Evolutionary conservation across 2,888 invertebrate species (phyloP), one percentile per base, ranked within the genome.

Genomic region (Andrena minutula): DNA sequence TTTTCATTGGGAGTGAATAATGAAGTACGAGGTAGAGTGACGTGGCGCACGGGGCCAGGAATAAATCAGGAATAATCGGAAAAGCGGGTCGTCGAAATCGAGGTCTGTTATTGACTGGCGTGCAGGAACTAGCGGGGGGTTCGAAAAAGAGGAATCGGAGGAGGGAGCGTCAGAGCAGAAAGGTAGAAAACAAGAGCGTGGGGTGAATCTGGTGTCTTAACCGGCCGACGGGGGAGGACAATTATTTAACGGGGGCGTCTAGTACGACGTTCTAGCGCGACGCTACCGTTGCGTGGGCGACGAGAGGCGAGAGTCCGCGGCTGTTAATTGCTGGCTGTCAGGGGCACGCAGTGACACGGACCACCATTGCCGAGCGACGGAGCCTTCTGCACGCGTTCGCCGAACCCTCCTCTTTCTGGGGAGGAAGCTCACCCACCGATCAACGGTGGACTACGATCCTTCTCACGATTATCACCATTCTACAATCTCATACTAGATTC

Each of bases 251-350:
- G 84, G 90, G 56, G 86, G 85, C 88, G 90, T 88, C 90, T 90
- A 90, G 87, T 79, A 79, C 79, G 82, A 71, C 85, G 85, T 75
- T 84, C 82, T 80, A 82, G 79, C 75, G 72, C 81, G 76, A 75
- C 70, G 79, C 64, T 75, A 79, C 63, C 73, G 83, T 82, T 78
- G 68, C 83, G 72, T 78, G 61, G 41, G 5, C 61, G 53, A 82
- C 56, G 77, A 82, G 90, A 91, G 89, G 90, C 91, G 90, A 92
- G 90, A 92, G 91, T 91, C 92, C 92, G 91, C 89, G 89, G 90
- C 93, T 91, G 93, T 94, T 94, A 94, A 94, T 94, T 94, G 93
- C 92, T 83, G 91, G 89, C 94, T 94, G 94, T 93, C 94, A 94
- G 90, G 86, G 92, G 78, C 94, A 94, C 89, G 91, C 92, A 90